Evolutionary conservation across 2,888 invertebrate genomes (phyloP).

Genomic region (Ramazzottius varieornatus): DNA sequence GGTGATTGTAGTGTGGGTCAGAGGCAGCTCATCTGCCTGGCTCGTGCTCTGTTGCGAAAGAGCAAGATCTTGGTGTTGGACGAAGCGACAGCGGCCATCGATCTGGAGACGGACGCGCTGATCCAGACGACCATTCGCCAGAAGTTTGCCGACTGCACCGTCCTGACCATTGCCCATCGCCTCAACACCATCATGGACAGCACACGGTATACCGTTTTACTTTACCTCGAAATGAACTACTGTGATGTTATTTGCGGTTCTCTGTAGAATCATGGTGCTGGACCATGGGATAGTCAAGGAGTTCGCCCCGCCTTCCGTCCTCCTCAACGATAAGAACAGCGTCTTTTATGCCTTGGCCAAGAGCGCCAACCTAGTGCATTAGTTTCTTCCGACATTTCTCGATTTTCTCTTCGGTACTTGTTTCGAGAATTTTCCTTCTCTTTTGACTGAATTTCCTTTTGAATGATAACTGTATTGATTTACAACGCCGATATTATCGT

Average conservation of each 20-base stretch:
- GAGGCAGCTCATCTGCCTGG: slow-evolving; percentile 26
- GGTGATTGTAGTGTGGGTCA: slow-evolving; percentile 24
- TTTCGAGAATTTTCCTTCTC: too few relatives aligned
- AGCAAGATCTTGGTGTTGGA: slow-evolving; percentile 27
- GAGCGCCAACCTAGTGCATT: neutral
- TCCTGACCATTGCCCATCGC: slow-evolving; percentile 71
- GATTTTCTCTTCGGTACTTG: too few relatives aligned
- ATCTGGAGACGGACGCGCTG: slow-evolving; percentile 28
- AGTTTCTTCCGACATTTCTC: too few relatives aligned
- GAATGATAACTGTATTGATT: too few relatives aligned
- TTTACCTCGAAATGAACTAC: neutral
- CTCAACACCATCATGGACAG: slow-evolving; percentile 76
- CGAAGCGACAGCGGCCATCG: slow-evolving; percentile 31
- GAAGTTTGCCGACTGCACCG: slow-evolving; percentile 59
- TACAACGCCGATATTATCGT: too few relatives aligned
- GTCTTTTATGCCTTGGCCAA: slow-evolving; percentile 6
- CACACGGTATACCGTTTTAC: slow-evolving; percentile 24
- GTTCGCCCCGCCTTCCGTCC: neutral
- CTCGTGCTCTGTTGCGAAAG: slow-evolving; percentile 24
- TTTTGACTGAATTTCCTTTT: too few relatives aligned
- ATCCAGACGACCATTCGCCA: slow-evolving; percentile 49
- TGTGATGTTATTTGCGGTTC: neutral
- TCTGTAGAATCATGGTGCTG: neutral
- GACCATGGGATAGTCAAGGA: neutral
- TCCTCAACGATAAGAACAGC: neutral